Evolutionary conservation across 2,797 vertebrate genomes (phyloP), one percentile per base, ranked within the genome.

Genomic region (Glyptemys insculpta): DNA sequence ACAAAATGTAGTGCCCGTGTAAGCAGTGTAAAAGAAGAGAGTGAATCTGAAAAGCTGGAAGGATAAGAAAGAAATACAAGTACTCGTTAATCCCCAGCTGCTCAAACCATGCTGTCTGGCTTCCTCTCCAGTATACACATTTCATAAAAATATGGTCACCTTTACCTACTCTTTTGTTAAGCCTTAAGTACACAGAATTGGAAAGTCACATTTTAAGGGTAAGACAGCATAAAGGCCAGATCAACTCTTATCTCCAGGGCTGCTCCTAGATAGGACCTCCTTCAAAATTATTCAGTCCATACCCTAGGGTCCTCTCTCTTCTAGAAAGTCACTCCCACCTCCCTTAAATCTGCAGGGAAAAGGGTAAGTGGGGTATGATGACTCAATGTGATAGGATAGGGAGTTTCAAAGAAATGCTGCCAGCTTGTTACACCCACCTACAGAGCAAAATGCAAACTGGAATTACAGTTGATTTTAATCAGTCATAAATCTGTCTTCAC

Each of bases 401-500:
- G 12, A 56, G 53, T 76, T 95, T 87, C 85, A 93, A 86, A 94
- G 93, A 25, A 96, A 90, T 47, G 62, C 59, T 91, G 74, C 92
- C 85, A 91, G 15, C 83, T 79, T 90, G 54, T 81, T 95, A 84
- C 37, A 52, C 65, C 90, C 83, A 92, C 85, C 49, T 94, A 57
- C 53, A 90, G 53, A 86, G 49, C 83, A 92, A 95, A 95, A 95
- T 91, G 50, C 85, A 94, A 93, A 91, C 79, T 49, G 83, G 92
- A 90, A 94, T 65, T 68, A 93, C 47, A 89, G 47, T 29, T 62
- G 50, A 47, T 34, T 56, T 25, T 15, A 92, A 62, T 91, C 5
- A 4, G 52, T 50, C 49, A 93, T 96, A 95, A 97, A 97, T 96
- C 86, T 79, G 91, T 56, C 85, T 91, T 92, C 54, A 88, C 18